phyloP scores from a whole-genome alignment of 1,140 invertebrate genomes.

The Bombus huntii region DNA sequence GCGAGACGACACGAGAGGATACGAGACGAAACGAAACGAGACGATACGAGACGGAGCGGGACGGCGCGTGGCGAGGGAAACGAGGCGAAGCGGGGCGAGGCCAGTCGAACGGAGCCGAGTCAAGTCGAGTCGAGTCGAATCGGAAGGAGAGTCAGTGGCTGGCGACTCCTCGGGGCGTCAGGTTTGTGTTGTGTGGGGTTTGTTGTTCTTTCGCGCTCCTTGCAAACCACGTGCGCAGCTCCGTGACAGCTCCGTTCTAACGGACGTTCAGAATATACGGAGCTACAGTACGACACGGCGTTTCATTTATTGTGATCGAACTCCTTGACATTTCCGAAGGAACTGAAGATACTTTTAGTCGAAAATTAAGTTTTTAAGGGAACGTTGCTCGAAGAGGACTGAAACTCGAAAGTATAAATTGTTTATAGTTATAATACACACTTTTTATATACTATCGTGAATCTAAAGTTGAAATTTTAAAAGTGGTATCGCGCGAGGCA shows the following conservation, averaged over 20 bases:
- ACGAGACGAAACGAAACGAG: conserved; percentile 20
- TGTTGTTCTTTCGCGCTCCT: conserved; percentile 59
- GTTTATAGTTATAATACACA: not conserved
- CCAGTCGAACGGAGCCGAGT: conserved; percentile 69
- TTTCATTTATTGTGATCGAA: not conserved
- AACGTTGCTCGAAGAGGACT: not conserved
- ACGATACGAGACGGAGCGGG: not conserved
- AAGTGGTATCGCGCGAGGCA: not conserved
- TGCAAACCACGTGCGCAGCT: conserved; percentile 75
- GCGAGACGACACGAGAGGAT: not conserved
- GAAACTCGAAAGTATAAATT: not conserved
- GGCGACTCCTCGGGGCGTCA: conserved; percentile 78
- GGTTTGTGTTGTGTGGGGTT: conserved; percentile 70
- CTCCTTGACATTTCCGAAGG: not conserved
- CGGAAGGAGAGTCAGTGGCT: conserved; percentile 74
- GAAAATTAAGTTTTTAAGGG: not conserved
- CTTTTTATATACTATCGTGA: not conserved
- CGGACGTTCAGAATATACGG: not conserved
- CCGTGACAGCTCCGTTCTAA: conserved; percentile 68
- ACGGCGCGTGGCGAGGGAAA: not conserved
- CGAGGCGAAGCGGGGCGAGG: conserved; percentile 37
- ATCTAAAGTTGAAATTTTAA: not conserved
- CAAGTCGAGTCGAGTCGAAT: conserved; percentile 63
- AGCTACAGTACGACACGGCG: not conserved
- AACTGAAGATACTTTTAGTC: not conserved